Conservation (phyloP, 2,888 invertebrate species). For the Pharmacophagus antenor region DNA sequence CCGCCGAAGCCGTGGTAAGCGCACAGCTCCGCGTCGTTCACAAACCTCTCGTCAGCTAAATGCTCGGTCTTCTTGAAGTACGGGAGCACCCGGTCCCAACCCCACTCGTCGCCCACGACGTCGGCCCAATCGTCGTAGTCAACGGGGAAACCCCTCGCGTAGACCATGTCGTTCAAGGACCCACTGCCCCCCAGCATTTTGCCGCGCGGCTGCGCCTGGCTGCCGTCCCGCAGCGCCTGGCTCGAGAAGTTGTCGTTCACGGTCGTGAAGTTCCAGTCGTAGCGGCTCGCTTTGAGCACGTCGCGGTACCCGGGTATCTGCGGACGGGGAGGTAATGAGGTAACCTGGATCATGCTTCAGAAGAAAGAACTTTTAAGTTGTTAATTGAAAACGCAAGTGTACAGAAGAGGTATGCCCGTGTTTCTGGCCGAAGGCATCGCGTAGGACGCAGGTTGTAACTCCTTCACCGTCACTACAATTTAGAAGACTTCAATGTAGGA, state of each 20-base stretch:
- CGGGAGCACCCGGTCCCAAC: slow-evolving; percentile 55
- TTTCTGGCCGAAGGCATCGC: no score
- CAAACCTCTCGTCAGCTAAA: slow-evolving; percentile 57
- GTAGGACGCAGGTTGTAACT: no score
- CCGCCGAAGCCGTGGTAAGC: slow-evolving; percentile 53
- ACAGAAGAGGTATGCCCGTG: no score
- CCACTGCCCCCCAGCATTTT: slow-evolving; percentile 65
- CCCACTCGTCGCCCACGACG: slow-evolving; percentile 51
- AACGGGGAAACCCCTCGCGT: slow-evolving; percentile 59
- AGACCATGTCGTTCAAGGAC: slow-evolving; percentile 67
- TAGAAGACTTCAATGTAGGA: no score
- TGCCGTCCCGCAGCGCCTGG: slow-evolving; percentile 51
- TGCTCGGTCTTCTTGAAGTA: slow-evolving; percentile 66
- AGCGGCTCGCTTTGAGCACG: slow-evolving; percentile 45
- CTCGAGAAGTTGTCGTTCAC: slow-evolving; percentile 51
- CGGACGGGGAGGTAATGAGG: slow-evolving; percentile 7
- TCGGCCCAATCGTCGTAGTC: slow-evolving; percentile 66
- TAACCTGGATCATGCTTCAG: no score
- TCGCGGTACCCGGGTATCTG: slow-evolving; percentile 59
- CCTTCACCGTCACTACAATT: no score
- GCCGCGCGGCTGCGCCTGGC: slow-evolving; percentile 60
- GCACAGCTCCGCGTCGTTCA: slow-evolving; percentile 50
- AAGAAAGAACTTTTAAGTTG: no score
- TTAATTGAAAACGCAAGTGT: no score
- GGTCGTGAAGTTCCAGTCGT: slow-evolving; percentile 69